These are phyloP conservation scores for Leptatherina wallacei DNA, from an alignment of 2,797 vertebrate species.

Conservation along the genomic window DNA sequence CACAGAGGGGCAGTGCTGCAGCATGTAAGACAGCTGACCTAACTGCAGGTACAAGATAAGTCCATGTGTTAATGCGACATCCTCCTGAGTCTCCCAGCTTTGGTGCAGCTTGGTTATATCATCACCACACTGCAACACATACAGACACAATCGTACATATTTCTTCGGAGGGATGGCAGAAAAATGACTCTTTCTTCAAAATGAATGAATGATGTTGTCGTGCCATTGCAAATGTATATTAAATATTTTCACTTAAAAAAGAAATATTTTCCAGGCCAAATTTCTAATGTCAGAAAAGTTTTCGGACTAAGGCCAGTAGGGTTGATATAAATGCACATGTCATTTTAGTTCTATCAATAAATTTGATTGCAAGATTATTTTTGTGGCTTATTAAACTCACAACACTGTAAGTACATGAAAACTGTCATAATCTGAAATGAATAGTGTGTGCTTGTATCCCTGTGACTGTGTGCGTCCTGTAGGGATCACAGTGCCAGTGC, in stretches of 20 bases:
- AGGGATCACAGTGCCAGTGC: slow-evolving; percentile 71
- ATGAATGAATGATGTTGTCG: not conserved
- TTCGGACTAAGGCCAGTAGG: not conserved
- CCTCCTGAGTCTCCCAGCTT: slow-evolving; percentile 38
- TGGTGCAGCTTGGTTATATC: slow-evolving; percentile 48
- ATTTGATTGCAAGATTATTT: not conserved
- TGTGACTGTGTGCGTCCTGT: slow-evolving; percentile 61
- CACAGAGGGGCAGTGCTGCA: slow-evolving; percentile 48
- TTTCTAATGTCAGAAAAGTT: not conserved
- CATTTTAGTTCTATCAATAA: not conserved
- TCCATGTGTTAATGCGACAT: slow-evolving; percentile 69
- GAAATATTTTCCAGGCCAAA: not conserved
- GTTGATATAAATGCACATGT: not conserved
- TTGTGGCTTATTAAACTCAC: slow-evolving; percentile 9
- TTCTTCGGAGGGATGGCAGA: not conserved
- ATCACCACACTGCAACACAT: slow-evolving; percentile 9
- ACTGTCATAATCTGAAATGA: slow-evolving; percentile 53
- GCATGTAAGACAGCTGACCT: not conserved
- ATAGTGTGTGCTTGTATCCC: slow-evolving; percentile 38
- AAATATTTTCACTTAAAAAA: not conserved
- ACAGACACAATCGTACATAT: slow-evolving; percentile 1
- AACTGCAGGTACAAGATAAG: slow-evolving; percentile 62
- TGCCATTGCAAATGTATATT: not conserved
- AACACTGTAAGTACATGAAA: slow-evolving; percentile 34
- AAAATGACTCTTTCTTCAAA: not conserved